These are phyloP conservation scores for Triplophysa rosa DNA, from an alignment of 2,113 vertebrate species.

Conservation along the genomic window DNA sequence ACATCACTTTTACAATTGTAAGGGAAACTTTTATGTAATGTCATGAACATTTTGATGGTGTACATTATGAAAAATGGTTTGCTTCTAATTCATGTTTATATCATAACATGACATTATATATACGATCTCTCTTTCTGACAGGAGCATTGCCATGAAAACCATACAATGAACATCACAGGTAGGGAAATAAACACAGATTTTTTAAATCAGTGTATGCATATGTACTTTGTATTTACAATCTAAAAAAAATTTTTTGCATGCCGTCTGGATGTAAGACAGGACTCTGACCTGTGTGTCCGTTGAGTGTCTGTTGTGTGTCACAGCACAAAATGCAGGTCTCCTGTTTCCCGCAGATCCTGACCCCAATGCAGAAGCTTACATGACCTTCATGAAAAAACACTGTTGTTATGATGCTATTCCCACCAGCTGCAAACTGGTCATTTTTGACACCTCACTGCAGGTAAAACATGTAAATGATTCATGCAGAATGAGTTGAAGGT, in stretches of 20 bases:
- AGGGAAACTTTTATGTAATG: no score
- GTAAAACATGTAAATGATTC: slow-evolving; percentile 2
- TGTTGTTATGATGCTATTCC: slow-evolving; percentile 90
- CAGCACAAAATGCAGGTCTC: background rate
- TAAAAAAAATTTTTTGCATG: background rate
- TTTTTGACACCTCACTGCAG: slow-evolving; percentile 77
- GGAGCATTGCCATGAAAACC: slow-evolving; percentile 20
- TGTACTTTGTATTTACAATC: no score
- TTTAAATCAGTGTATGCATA: no score
- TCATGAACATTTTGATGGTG: no score
- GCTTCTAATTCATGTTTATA: background rate
- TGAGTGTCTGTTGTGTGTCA: background rate
- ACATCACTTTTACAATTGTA: no score
- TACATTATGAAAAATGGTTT: background rate
- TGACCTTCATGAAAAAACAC: slow-evolving; percentile 92
- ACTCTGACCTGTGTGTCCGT: no score
- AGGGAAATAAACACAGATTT: background rate
- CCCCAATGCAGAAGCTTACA: slow-evolving; percentile 79
- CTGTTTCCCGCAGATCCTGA: slow-evolving; percentile 51
- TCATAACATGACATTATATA: background rate
- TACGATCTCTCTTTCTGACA: slow-evolving; percentile 7
- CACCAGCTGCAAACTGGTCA: slow-evolving; percentile 88
- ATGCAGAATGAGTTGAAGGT: background rate
- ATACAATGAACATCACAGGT: slow-evolving; percentile 36
- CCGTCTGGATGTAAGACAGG: background rate